A percentile compares a stretch with the other conserved stretches of the same genome.
Conservation (phyloP, 2,888 invertebrate genomes). For the Helobdella robusta region DNA sequence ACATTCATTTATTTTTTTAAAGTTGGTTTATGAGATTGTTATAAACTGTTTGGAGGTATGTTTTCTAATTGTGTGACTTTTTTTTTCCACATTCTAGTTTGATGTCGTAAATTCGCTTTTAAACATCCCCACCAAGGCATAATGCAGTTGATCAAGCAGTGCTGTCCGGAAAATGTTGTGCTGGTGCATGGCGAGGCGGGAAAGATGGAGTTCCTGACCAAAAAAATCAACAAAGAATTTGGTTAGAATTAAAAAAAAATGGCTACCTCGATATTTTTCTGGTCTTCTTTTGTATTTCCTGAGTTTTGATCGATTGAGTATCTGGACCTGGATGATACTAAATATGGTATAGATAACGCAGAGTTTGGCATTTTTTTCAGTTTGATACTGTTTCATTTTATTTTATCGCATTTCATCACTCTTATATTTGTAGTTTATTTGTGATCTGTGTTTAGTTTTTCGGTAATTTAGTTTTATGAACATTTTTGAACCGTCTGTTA, state of each 20-base stretch:
- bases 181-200: constrained; percentile 94
- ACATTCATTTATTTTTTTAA: no score
- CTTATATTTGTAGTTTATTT: no score
- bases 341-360: neutral
- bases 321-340: neutral
- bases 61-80: no score
- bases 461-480: no score
- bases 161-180: constrained; percentile 90
- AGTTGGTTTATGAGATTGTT: no score
- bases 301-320: neutral
- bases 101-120: neutral
- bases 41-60: no score
- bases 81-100: no score
- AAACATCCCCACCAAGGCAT: constrained; percentile 52
- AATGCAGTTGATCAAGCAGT: constrained; percentile 94
- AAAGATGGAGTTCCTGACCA: constrained; percentile 94
- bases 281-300: neutral
- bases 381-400: neutral
- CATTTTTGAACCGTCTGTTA: no score
- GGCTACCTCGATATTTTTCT: no score
- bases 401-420: no score
- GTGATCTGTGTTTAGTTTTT: no score
- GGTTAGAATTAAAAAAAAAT: constrained; percentile 42
- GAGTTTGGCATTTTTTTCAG: neutral
- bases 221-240: constrained; percentile 70